A percentile compares a stretch with the other conserved stretches of the same genome.
These are phyloP conservation scores for Ardeotis arabs DNA, from an alignment of 2,113 vertebrate species.

Conservation along the genomic window DNA sequence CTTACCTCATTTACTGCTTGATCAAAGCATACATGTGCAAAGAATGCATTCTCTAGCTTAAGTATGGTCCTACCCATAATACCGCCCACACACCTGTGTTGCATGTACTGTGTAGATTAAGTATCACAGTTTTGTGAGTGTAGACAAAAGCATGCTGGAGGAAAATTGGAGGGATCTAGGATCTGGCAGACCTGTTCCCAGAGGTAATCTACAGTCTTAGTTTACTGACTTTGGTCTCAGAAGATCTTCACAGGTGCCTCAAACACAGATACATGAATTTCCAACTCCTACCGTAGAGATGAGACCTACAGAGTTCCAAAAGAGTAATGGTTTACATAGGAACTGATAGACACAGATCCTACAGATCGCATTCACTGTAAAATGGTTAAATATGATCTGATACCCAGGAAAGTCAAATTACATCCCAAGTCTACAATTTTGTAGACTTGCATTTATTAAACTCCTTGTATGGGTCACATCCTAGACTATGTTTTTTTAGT, in stretches of 20 bases:
- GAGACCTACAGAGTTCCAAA: neutral
- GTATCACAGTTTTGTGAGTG: neutral
- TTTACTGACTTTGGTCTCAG: neutral
- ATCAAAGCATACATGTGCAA: neutral
- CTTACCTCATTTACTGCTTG: neutral
- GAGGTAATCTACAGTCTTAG: neutral
- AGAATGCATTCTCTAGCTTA: neutral
- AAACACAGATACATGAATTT: neutral
- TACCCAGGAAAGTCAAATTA: neutral
- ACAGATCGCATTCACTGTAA: neutral
- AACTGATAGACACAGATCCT: neutral
- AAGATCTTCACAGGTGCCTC: neutral
- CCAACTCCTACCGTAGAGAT: neutral
- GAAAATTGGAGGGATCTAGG: neutral
- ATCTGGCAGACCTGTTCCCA: neutral
- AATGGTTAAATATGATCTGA: neutral
- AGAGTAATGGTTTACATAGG: neutral
- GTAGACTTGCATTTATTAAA: neutral
- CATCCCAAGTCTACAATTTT: neutral
- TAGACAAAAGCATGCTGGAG: neutral
- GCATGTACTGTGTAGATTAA: neutral
- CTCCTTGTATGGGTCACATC: neutral
- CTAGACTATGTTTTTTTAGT: neutral
- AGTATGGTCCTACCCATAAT: accelerated
- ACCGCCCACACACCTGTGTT: neutral